Percentiles rank a stretch among this genome's conserved stretches.
phyloP scores from a whole-genome alignment of 2,113 vertebrate species.

The Leucoraja erinaceus region DNA sequence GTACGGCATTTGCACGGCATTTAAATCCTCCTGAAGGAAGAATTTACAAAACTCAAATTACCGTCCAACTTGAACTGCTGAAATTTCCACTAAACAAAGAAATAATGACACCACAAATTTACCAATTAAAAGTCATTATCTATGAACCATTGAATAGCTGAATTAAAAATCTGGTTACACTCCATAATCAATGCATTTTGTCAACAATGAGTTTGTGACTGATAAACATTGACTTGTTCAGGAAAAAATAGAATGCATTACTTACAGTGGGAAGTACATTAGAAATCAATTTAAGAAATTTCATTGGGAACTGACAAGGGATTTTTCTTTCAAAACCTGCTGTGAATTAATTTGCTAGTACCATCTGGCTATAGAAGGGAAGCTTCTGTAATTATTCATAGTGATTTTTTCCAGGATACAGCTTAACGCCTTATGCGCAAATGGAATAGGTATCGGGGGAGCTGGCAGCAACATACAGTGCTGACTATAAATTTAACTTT shows the following conservation, averaged over 20 bases:
- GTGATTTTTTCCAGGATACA: slow-evolving; percentile 40
- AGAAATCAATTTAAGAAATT: slow-evolving; percentile 45
- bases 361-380: slow-evolving; percentile 43
- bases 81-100: not conserved
- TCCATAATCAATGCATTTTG: not conserved
- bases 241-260: slow-evolving; percentile 40
- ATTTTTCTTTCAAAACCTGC: slow-evolving; percentile 45
- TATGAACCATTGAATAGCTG: not conserved
- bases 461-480: slow-evolving; percentile 21
- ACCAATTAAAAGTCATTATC: slow-evolving; percentile 24
- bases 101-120: not conserved
- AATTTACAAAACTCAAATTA: too few relatives aligned
- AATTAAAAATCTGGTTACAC: slow-evolving; percentile 29
- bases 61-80: not conserved
- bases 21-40: not conserved
- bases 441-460: slow-evolving; percentile 38
- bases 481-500: slow-evolving; percentile 36
- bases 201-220: slow-evolving; percentile 38
- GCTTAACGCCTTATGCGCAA: slow-evolving; percentile 41
- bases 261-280: slow-evolving; percentile 41
- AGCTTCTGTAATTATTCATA: slow-evolving; percentile 41
- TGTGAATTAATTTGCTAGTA: slow-evolving; percentile 44
- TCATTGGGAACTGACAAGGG: slow-evolving; percentile 42
- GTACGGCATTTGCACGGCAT: not conserved
- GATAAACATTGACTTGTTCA: slow-evolving; percentile 41